Base-by-base conservation (phyloP, 2,113 vertebrate genomes). In the Chlamydotis undulata region DNA sequence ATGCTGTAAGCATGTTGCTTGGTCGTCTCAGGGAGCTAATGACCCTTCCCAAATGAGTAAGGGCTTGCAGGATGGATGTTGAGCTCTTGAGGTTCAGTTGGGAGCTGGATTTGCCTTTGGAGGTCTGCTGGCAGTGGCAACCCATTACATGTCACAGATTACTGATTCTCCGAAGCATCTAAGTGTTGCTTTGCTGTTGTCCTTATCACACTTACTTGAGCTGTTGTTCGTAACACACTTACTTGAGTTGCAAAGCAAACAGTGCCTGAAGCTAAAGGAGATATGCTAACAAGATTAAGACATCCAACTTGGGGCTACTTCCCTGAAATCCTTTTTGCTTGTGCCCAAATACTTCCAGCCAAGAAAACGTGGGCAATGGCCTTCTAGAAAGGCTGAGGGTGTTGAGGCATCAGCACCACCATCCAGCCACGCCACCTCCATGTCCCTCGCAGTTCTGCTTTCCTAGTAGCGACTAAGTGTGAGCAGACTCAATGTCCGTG, bases 361-460 rank as follows among this genome's bases (percentile, higher is more conserved):
- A 81, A 21, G 14, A 4, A 77, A 90, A 37, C 9, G 0, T 19
- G 55, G 41, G 23, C 19, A 86, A 23, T 7, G 83, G 10, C 2
- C 75, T 63, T 43, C 43, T 33, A 29, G 29, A 67, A 89, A 68
- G 52, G 23, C 14, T 41, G 41, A 41, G 52, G 29, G 12, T 31
- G 5, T 49, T 88, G 70, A 68, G 18, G 4, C 25, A 59, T 7
- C 43, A 60, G 43, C 31, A 3, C 25, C 41, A 49, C 23, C 19
- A 60, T 24, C 33, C 50, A 74, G 24, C 24, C 23, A n/a, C 0
- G 0, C 25, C 50, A 47, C 23, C 33, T 71, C 18, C 7, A 3
- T 3, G 17, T n/a, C 25, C 39, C 33, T 33, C 65, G 29, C 43
- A 77, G 18, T 19, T 65, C 63, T 83, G 5, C 37, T 80, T 57